These are phyloP conservation scores for Dreissena rostriformis DNA, from an alignment of 1,140 invertebrate genomes.

Conservation along the genomic window DNA sequence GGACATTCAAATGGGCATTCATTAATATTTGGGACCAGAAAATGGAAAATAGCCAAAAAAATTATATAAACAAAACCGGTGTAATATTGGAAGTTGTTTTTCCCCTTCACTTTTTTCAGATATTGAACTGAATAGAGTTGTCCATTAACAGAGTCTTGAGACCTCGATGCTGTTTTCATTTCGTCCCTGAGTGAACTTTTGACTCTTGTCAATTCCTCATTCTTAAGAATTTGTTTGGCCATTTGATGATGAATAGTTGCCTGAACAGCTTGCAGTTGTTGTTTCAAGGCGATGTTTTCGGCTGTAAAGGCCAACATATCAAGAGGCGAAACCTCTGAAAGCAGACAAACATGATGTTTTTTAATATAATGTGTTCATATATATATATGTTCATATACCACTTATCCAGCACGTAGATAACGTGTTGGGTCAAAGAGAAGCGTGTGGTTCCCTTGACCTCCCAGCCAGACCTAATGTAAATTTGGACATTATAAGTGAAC, in stretches of 20 bases:
- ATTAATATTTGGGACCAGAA: slow-evolving; percentile 13
- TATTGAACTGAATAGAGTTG: slow-evolving; percentile 2
- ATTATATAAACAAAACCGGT: slow-evolving; percentile 33
- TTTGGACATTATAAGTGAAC: not conserved
- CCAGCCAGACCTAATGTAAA: not conserved
- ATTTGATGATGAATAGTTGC: not conserved
- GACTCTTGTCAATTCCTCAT: not conserved
- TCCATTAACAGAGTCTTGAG: not conserved
- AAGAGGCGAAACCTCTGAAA: not conserved
- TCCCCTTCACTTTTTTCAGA: slow-evolving; percentile 12
- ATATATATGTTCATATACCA: slow-evolving; percentile 20
- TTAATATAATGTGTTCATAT: not conserved
- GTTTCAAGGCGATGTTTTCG: slow-evolving; percentile 13
- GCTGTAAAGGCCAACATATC: slow-evolving; percentile 43
- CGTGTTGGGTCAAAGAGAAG: not conserved
- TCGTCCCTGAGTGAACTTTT: not conserved
- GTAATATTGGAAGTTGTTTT: slow-evolving; percentile 34
- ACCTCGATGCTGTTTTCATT: not conserved
- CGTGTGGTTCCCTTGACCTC: not conserved
- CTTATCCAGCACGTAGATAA: slow-evolving; percentile 7
- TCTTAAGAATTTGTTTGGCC: not conserved
- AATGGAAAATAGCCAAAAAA: slow-evolving; percentile 38
- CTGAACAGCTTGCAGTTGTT: not conserved
- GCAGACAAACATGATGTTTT: not conserved
- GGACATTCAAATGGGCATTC: slow-evolving; percentile 8